Percentiles rank a stretch among this genome's conserved stretches.
phyloP scores from a whole-genome alignment of 2,797 vertebrate species.

The Silurus lanzhouensis region DNA sequence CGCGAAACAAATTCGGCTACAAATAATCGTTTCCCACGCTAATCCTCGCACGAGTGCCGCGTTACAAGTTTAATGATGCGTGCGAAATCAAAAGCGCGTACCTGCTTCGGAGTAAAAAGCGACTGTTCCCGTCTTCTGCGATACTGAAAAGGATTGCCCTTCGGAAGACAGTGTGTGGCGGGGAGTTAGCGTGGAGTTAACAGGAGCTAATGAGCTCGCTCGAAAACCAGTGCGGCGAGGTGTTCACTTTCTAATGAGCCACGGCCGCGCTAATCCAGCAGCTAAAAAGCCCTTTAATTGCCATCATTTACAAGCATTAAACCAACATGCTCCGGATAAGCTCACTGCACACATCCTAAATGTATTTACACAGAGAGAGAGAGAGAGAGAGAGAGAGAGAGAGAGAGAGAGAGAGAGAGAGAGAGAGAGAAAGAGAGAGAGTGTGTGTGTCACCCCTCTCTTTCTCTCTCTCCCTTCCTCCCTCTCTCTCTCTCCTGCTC shows the following conservation, averaged over 20 bases:
- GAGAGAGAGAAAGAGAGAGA: neutral
- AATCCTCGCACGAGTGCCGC: neutral
- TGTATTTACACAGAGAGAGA: constrained; percentile 64
- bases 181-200: constrained; percentile 13
- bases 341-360: constrained; percentile 60
- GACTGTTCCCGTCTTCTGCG: neutral
- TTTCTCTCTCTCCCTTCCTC: constrained; percentile 53
- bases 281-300: constrained; percentile 71
- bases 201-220: constrained; percentile 27
- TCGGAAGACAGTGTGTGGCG: neutral
- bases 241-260: constrained; percentile 62
- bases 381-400: constrained; percentile 2
- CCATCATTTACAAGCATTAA: constrained; percentile 67
- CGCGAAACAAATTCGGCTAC: neutral
- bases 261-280: constrained; percentile 65
- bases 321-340: constrained; percentile 68
- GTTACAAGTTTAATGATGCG: neutral
- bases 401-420: neutral
- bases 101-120: neutral
- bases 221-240: constrained; percentile 25
- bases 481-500: constrained; percentile 56
- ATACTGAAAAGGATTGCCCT: neutral
- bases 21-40: neutral
- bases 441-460: constrained; percentile 40
- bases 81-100: constrained; percentile 7